Base-by-base conservation (phyloP, 2,797 vertebrate genomes). In the Pseudochaenichthys georgianus region DNA sequence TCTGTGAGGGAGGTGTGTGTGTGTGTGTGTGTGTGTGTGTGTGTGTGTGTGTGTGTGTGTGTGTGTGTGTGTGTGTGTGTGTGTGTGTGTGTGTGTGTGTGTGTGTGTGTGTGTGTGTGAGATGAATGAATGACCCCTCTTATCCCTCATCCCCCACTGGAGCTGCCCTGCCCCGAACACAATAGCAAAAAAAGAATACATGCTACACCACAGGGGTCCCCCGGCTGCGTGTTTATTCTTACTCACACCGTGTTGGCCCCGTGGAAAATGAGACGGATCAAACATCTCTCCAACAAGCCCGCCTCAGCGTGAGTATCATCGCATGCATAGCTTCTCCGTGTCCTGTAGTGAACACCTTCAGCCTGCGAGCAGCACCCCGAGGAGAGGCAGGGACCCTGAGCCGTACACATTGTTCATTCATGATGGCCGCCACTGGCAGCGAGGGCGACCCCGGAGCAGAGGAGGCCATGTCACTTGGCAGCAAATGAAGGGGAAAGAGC, bases 401-500 rank as follows among this genome's bases (percentile, higher is more conserved):
- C 88, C 78, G 85, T 82, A 13, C 70, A 72, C 88, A 88, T 84
- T 88, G 91, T 87, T 90, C 91, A 92, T 88, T 91, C 88, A 91
- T 64, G 83, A 84, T 74, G 57, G 84, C 86, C 43, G 84, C 83
- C 78, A 17, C 78, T 81, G 83, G 81, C 80, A 76, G 81, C 63
- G 70, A 82, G 90, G 87, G 87, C 87, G 69, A 85, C 84, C 84
- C 82, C 38, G 46, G 43, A 73, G 88, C 87, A 68, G 77, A 86
- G 84, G 71, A 67, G 86, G 87, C 84, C 43, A 81, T 86, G 87
- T 93, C 88, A 81, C 87, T 91, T 94, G 92, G 91, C 93, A 93
- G 89, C 85, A 93, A 93, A 93, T 92, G 89, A 93, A 91, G 91
- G 83, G 81, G 83, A 91, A 89, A 85, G 85, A 89, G 86, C 78